Evolutionary conservation across 1,140 invertebrate species (phyloP).

Genomic region (Nautilus pompilius): DNA sequence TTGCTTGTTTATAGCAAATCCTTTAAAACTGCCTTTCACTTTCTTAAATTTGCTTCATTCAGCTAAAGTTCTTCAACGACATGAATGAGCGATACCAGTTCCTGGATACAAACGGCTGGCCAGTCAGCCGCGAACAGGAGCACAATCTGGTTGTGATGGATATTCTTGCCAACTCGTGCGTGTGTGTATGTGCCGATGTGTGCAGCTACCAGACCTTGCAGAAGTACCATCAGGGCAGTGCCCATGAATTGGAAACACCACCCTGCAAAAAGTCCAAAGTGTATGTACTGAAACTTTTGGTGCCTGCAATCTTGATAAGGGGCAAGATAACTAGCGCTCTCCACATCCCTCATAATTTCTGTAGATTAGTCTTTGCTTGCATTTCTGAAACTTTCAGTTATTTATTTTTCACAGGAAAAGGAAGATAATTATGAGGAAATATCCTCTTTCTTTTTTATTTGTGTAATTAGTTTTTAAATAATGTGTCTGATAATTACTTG

Average conservation of each 20-base stretch:
- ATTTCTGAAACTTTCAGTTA: not conserved
- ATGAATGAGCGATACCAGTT: slow-evolving; percentile 30
- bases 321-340: not conserved
- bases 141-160: slow-evolving; percentile 38
- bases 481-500: no score
- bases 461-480: no score
- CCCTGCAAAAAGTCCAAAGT: slow-evolving; percentile 26
- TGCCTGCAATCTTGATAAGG: not conserved
- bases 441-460: no score
- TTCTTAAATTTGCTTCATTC: no score
- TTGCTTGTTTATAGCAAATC: no score
- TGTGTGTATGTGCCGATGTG: slow-evolving; percentile 15
- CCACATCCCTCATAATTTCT: not conserved
- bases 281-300: not conserved
- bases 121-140: slow-evolving; percentile 48
- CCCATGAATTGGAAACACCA: slow-evolving; percentile 9
- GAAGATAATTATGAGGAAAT: no score
- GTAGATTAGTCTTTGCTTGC: not conserved
- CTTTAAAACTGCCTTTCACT: no score
- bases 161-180: slow-evolving; percentile 34
- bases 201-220: not conserved
- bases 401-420: not conserved
- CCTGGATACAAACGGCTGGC: slow-evolving; percentile 51
- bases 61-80: no score
- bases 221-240: slow-evolving; percentile 8